These are phyloP conservation scores for Anas georgica DNA, from an alignment of 2,797 vertebrate species.

Conservation along the genomic window DNA sequence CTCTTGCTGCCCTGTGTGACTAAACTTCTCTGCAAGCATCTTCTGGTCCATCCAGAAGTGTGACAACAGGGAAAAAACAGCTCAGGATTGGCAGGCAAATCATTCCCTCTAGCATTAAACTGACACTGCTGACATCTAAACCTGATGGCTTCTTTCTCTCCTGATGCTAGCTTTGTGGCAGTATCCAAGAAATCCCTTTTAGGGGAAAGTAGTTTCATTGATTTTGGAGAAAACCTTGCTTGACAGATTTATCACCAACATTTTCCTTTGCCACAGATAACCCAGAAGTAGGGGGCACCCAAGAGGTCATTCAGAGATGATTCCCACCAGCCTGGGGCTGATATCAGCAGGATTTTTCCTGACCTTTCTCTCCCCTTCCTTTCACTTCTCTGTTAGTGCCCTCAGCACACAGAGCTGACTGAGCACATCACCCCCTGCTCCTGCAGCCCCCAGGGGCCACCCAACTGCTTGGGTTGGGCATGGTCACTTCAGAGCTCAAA, in stretches of 20 bases:
- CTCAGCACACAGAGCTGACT: neutral
- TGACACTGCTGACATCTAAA: neutral
- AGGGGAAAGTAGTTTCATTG: neutral
- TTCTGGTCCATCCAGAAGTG: neutral
- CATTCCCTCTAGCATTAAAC: neutral
- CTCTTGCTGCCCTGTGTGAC: neutral
- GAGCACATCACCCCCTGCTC: neutral
- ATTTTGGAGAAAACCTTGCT: neutral
- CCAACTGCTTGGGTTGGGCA: neutral
- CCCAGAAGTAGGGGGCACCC: neutral
- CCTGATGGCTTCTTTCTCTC: neutral
- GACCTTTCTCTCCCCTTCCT: neutral
- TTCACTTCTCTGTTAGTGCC: accelerated
- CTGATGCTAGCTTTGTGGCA: neutral
- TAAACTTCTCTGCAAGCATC: neutral
- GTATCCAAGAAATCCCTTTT: neutral
- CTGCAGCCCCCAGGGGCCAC: neutral
- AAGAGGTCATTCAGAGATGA: neutral
- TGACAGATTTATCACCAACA: neutral
- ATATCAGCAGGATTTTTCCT: neutral
- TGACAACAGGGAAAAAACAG: neutral
- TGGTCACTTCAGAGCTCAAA: neutral
- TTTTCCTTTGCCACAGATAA: neutral
- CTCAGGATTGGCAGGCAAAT: neutral
- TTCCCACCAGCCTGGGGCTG: neutral